Conservation (phyloP, 2,888 invertebrate genomes). For the Himalopsyche tibetana region DNA sequence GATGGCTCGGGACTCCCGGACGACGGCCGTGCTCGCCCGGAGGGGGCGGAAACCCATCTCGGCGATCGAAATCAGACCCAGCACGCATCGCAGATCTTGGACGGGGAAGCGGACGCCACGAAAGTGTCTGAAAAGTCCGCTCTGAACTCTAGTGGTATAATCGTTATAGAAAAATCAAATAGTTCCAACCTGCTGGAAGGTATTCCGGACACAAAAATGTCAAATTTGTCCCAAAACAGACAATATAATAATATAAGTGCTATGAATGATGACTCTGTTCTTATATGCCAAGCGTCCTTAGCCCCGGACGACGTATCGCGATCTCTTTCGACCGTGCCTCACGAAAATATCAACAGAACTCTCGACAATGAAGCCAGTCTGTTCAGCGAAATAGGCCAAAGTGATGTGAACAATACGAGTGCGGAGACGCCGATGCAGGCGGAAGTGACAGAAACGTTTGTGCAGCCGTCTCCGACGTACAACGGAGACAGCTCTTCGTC, state of each 20-base stretch:
- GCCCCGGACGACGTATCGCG: conserved; percentile 68
- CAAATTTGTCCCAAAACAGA: conserved; percentile 75
- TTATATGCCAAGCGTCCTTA: conserved; percentile 69
- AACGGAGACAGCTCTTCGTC: conserved; percentile 68
- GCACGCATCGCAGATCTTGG: conserved; percentile 49
- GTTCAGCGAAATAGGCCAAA: neutral
- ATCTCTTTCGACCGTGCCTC: conserved; percentile 50
- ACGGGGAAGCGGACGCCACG: conserved; percentile 48
- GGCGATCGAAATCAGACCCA: conserved; percentile 57
- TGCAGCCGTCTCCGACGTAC: conserved; percentile 65
- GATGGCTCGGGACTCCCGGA: conserved; percentile 69
- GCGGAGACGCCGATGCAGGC: conserved; percentile 69
- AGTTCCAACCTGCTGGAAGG: conserved; percentile 74
- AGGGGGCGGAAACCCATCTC: conserved; percentile 71
- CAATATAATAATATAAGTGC: conserved; percentile 76
- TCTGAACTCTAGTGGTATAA: conserved; percentile 74
- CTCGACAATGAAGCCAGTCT: conserved; percentile 39
- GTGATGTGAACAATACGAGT: conserved; percentile 36
- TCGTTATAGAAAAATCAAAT: conserved; percentile 76
- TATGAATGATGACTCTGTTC: conserved; percentile 74
- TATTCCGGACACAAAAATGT: conserved; percentile 77
- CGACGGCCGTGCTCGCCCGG: conserved; percentile 68
- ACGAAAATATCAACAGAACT: conserved; percentile 37
- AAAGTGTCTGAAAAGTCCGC: conserved; percentile 72
- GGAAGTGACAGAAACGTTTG: conserved; percentile 51